Conservation (phyloP, 2,113 vertebrate species). For the Bubalus kerabau region DNA sequence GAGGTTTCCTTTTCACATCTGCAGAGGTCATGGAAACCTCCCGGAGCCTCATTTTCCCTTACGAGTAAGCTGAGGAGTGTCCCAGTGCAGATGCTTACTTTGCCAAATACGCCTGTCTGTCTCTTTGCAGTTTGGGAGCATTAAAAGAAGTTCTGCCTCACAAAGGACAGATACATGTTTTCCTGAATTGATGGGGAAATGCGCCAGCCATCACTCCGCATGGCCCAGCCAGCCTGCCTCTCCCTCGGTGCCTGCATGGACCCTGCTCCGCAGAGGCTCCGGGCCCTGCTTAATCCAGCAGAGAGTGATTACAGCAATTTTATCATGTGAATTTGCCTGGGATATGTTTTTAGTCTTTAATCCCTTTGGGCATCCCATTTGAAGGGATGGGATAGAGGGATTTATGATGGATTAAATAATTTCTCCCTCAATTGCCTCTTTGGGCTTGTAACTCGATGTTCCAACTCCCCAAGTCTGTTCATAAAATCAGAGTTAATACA, state of each 20-base stretch:
- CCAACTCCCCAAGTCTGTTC: neutral
- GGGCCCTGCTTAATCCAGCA: slow-evolving; percentile 69
- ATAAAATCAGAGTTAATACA: neutral
- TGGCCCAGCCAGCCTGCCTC: neutral
- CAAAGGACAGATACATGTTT: neutral
- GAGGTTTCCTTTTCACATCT: fast-evolving
- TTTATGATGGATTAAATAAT: slow-evolving; percentile 73
- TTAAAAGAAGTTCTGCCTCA: neutral
- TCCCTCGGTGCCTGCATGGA: neutral
- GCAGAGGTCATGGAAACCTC: neutral
- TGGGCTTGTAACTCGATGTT: neutral
- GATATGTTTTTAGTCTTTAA: slow-evolving; percentile 74
- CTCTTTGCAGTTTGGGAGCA: neutral
- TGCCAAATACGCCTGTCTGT: fast-evolving
- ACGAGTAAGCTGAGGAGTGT: fast-evolving
- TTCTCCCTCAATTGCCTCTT: slow-evolving; percentile 48
- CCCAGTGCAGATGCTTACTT: fast-evolving
- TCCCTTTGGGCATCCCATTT: slow-evolving; percentile 73
- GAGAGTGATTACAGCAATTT: slow-evolving; percentile 76
- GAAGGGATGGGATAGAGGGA: slow-evolving; percentile 68
- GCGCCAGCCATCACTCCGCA: neutral
- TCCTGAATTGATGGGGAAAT: neutral
- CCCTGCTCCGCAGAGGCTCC: neutral
- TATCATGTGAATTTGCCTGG: slow-evolving; percentile 76
- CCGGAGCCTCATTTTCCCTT: fast-evolving